phyloP scores from a whole-genome alignment of 2,113 vertebrate species.

The Myrmophylax atrothorax region DNA sequence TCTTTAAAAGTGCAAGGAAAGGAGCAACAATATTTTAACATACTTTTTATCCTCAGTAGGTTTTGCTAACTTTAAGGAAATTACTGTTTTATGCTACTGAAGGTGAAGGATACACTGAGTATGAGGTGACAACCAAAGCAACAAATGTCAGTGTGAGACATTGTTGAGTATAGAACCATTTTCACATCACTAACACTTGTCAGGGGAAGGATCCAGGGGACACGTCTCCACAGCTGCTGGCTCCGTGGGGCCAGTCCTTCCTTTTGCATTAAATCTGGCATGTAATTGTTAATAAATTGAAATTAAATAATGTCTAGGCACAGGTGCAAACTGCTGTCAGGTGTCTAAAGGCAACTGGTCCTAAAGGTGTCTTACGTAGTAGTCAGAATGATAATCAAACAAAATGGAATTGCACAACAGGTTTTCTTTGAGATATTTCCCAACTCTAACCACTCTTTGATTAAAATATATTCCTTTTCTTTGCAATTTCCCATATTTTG shows the following conservation, averaged over 20 bases:
- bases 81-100: background rate
- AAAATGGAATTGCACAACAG: background rate
- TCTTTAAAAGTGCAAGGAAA: background rate
- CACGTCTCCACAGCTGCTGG: conserved; percentile 45
- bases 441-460: no score
- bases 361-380: background rate
- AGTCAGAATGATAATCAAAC: background rate
- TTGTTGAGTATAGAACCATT: background rate
- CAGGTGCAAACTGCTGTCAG: background rate
- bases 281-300: background rate
- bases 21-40: background rate
- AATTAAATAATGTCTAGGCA: background rate
- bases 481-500: background rate
- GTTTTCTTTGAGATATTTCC: background rate
- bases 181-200: conserved; percentile 41
- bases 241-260: background rate
- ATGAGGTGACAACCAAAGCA: background rate
- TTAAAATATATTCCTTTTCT: background rate
- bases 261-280: conserved; percentile 32
- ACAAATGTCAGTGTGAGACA: background rate
- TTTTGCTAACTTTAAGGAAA: background rate
- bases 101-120: background rate
- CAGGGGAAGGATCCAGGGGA: conserved; percentile 26
- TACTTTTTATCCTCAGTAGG: background rate
- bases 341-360: background rate